Evolutionary conservation across 2,888 invertebrate genomes (phyloP), one percentile per base, ranked within the genome.

Genomic region (Chromoteleia sp.): DNA sequence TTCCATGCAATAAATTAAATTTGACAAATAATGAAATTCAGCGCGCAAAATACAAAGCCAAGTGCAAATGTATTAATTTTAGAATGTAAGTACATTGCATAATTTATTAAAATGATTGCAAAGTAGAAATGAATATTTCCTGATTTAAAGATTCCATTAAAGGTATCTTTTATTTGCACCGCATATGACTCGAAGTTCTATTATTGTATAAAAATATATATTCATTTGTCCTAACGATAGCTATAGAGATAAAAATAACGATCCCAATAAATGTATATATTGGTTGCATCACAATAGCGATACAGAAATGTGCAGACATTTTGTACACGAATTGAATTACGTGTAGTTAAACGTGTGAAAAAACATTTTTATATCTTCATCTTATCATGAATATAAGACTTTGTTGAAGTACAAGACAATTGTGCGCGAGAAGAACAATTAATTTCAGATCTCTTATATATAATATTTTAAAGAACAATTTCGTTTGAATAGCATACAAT

Each of bases 401-500:
- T 4, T 0, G 14, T 14, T 41, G 12, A 12, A 41, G 3, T 41
- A 1, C 39, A 3, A 41, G 4, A 14, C 39, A 14, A 41, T 14
- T 41, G 12, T 17, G 2, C 3, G n/a, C 7, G 14, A 29, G 25
- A 50, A 50, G 50, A 50, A 50, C 17, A 10, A 1, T 52, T 29
- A 54, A 33, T 30, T 33, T 19, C n/a, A 3, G 1, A 19, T n/a
- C 25, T 39, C 21, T 54, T 54, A 8, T 30, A 30, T 12, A 2
- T 3, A 1, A 8, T 2, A 29, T 21, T 52, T 21, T 19, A 52
- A 41, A 29, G 36, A 54, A 39, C 25, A 41, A 29, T 52, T 10
- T 36, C 29, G 5, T 45, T 19, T 56, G 56, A 56, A 74, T 70
- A 48, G 58, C 65, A 63, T 43, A 45, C 74, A 50, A 77, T 68